Evolutionary conservation across 1,140 invertebrate species (phyloP).

Genomic region (Frieseomelitta varia): DNA sequence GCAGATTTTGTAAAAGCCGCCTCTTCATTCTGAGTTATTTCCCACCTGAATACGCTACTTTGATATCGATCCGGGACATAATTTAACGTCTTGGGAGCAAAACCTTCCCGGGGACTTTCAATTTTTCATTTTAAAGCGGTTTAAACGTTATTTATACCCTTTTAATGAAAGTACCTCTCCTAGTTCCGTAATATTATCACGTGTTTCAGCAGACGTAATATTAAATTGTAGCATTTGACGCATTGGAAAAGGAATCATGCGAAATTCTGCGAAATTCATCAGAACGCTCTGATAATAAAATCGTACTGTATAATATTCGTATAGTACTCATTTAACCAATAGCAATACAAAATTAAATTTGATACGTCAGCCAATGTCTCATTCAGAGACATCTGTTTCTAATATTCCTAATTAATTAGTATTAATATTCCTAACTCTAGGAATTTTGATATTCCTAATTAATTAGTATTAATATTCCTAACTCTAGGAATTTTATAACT

Average conservation of each 20-base stretch:
- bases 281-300: background rate
- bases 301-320: no score
- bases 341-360: no score
- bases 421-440: no score
- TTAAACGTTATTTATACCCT: constrained; percentile 4
- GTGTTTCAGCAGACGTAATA: background rate
- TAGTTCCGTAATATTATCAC: background rate
- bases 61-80: background rate
- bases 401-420: no score
- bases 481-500: no score
- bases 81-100: background rate
- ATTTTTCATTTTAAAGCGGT: background rate
- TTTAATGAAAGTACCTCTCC: background rate
- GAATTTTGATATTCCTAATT: no score
- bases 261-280: background rate
- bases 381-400: no score
- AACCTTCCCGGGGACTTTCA: background rate
- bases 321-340: no score
- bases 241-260: background rate
- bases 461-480: background rate
- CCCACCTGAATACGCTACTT: constrained; percentile 10
- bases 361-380: no score
- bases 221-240: background rate
- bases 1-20: constrained; percentile 6
- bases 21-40: constrained; percentile 12